phyloP scores from a whole-genome alignment of 2,113 vertebrate genomes.

The Oriolus oriolus region DNA sequence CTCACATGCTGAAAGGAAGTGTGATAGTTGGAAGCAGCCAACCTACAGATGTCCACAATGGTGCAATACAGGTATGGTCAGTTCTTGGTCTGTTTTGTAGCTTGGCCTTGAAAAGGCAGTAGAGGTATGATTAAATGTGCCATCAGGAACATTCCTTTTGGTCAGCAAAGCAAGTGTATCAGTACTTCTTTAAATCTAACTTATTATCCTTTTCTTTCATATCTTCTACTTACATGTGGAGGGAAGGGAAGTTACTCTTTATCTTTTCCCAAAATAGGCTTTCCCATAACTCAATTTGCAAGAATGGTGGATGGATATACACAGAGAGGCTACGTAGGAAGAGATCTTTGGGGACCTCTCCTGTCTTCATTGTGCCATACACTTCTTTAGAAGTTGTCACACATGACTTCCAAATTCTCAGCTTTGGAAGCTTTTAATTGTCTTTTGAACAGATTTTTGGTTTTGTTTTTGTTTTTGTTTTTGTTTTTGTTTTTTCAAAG shows the following conservation, averaged over 20 bases:
- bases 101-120: neutral
- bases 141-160: neutral
- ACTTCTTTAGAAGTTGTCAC: neutral
- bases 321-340: neutral
- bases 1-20: neutral
- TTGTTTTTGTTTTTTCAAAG: neutral
- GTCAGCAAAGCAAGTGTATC: neutral
- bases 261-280: neutral
- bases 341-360: neutral
- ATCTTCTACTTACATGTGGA: neutral
- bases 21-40: neutral
- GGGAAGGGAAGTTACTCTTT: neutral
- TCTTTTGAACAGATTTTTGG: neutral
- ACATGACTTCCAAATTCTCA: neutral
- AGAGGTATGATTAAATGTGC: neutral
- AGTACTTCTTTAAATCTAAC: neutral
- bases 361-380: neutral
- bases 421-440: neutral
- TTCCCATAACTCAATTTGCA: neutral
- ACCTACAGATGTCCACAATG: neutral
- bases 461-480: neutral
- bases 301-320: neutral
- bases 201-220: neutral
- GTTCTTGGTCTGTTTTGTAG: neutral
- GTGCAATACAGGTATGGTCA: neutral